A percentile compares a stretch with the other conserved stretches of the same genome.
Conservation (phyloP, 2,113 vertebrate genomes). For the Notiomystis cincta region DNA sequence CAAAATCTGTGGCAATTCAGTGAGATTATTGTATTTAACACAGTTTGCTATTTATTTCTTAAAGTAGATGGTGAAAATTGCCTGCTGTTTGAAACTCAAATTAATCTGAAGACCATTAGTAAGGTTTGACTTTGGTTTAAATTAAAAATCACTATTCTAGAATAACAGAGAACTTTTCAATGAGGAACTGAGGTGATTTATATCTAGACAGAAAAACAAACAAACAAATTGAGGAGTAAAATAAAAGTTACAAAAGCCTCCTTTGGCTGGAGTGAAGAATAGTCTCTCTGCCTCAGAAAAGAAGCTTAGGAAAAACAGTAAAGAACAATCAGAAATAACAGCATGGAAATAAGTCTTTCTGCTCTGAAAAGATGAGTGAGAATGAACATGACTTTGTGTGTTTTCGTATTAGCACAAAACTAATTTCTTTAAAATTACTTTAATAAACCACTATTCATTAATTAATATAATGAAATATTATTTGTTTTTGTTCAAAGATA, state of each 20-base stretch:
- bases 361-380: background rate
- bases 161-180: background rate
- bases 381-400: background rate
- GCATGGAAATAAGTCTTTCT: background rate
- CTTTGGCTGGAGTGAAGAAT: background rate
- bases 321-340: background rate
- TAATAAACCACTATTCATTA: background rate
- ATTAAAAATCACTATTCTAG: background rate
- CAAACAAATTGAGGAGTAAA: background rate
- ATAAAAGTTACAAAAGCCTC: background rate
- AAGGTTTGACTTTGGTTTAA: background rate
- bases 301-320: background rate
- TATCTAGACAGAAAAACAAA: background rate
- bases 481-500: background rate
- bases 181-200: background rate
- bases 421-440: background rate
- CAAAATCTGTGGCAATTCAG: background rate
- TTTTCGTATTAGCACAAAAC: background rate
- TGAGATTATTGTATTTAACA: background rate
- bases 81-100: background rate
- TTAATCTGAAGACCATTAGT: background rate
- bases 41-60: background rate
- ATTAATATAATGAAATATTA: background rate
- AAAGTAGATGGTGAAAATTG: background rate
- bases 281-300: background rate